Percentiles rank a stretch among this genome's conserved stretches.
Conservation (phyloP, 2,113 vertebrate species). For the Elaphurus davidianus region DNA sequence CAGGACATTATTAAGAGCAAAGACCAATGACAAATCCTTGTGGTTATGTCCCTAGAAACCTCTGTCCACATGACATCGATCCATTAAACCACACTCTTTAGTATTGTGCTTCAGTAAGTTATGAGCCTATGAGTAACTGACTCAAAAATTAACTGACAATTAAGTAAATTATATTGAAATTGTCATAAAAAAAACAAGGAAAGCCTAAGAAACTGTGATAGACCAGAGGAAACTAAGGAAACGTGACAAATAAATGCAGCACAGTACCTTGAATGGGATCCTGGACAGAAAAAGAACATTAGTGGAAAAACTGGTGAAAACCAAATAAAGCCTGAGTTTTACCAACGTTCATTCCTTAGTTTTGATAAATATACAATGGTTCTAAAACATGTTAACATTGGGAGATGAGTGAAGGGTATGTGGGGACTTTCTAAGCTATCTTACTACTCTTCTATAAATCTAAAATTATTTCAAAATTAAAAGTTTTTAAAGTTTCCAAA, state of each 20-base stretch:
- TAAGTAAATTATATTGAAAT: neutral
- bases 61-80: neutral
- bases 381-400: neutral
- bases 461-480: conserved; percentile 12
- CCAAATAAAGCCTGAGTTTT: neutral
- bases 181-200: neutral
- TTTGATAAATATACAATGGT: neutral
- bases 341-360: neutral
- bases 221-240: neutral
- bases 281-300: neutral
- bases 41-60: neutral
- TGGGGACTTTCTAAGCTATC: neutral
- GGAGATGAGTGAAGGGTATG: neutral
- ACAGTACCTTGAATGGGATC: neutral
- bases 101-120: neutral
- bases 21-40: neutral
- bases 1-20: neutral
- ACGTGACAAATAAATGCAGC: neutral
- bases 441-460: neutral
- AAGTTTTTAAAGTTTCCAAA: neutral
- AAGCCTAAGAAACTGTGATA: neutral
- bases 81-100: neutral
- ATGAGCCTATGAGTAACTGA: neutral
- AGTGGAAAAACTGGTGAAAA: neutral
- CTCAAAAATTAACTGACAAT: neutral